Percentiles rank a stretch among this genome's conserved stretches.
Conservation (phyloP, 2,113 vertebrate species). For the Semnornis frantzii region DNA sequence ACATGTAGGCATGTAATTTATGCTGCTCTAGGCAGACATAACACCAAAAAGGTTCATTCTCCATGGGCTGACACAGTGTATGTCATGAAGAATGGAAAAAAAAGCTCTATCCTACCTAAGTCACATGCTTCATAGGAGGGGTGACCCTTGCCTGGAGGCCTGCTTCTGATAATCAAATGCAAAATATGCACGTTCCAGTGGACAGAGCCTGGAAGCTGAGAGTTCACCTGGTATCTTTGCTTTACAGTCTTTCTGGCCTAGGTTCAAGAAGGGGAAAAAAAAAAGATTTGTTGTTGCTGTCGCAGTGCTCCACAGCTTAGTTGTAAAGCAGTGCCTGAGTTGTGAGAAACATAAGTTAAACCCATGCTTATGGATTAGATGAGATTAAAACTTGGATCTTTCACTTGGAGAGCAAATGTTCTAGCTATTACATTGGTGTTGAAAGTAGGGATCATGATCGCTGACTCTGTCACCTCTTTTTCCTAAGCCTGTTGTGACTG, state of each 20-base stretch:
- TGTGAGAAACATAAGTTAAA: neutral
- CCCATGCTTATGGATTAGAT: neutral
- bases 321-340: neutral
- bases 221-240: neutral
- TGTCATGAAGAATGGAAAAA: neutral
- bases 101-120: neutral
- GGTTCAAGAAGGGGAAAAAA: neutral
- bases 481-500: neutral
- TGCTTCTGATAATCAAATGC: neutral
- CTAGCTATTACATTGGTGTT: neutral
- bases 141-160: neutral
- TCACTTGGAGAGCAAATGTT: neutral
- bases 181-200: neutral
- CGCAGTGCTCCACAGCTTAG: neutral
- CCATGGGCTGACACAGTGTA: neutral
- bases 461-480: neutral
- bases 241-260: neutral
- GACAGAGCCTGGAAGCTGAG: neutral
- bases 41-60: neutral
- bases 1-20: neutral
- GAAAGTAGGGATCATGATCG: neutral
- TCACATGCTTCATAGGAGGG: neutral
- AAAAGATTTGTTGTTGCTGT: neutral
- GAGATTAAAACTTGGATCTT: neutral
- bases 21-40: neutral